Base-by-base conservation (phyloP, 1,140 invertebrate species). In the Bombus huntii region DNA sequence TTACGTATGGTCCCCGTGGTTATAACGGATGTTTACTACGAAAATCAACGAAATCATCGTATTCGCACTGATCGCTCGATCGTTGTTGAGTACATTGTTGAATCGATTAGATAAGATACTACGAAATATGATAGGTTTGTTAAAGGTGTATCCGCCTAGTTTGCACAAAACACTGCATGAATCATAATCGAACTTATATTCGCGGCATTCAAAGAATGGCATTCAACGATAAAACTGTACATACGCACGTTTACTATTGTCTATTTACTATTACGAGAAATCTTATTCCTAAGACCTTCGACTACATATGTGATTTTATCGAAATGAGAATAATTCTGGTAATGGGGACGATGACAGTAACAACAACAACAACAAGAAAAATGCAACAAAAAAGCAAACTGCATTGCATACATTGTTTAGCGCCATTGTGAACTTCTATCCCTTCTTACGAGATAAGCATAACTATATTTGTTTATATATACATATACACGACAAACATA, bases 201-300 rank as follows among this genome's bases (percentile, higher is more conserved):
- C 87, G 88, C 88, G 81, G 81, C 76, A 79, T 71, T 89, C 81
- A 71, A 85, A 59, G 81, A 90, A 87, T 89, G 82, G 74, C 81
- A 90, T 88, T 89, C 86, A 90, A 90, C 88, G 89, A 90, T 86
- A 74, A 90, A 90, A 83, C 77, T 90, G 89, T 90, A 90, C 83
- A 90, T 90, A 90, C 83, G 78, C 85, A 89, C 88, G 89, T 90
- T 90, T 90, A 89, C 86, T 89, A 90, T 88, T 90, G 88, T 86
- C 88, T 88, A 90, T 85, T 90, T 90, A 90, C 89, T 84, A 88
- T 84, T 90, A 90, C 81, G 83, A 84, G 72, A 90, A 79, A 85
- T 85, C 80, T 86, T 90, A 90, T 83, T 88, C 76, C 70, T 90
- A 88, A 90, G 83, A 90, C 83, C 88, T 90, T 90, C 78, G 86